Conservation (phyloP, 2,113 vertebrate species). For the Peromyscus californicus region DNA sequence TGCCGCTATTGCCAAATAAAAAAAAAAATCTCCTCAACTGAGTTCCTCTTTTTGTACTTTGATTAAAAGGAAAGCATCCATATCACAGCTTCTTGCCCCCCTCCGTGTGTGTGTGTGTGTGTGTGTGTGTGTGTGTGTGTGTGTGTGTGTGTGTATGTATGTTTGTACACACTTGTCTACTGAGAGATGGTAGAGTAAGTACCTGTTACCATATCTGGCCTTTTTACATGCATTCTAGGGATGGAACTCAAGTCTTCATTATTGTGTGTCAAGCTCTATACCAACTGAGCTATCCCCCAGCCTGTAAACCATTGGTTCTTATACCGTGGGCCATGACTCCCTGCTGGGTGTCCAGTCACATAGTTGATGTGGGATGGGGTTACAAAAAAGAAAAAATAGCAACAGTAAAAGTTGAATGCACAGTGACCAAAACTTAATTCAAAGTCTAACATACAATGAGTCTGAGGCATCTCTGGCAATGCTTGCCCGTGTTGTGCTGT, state of each 20-base stretch:
- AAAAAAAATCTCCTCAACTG: neutral
- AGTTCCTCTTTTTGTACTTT: neutral
- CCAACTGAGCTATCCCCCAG: neutral
- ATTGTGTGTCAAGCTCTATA: neutral
- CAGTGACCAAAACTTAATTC: neutral
- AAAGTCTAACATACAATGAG: neutral
- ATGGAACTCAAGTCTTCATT: no score
- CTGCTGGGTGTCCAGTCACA: neutral
- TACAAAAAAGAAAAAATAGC: neutral
- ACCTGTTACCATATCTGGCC: neutral
- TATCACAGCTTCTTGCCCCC: neutral
- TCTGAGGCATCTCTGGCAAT: neutral
- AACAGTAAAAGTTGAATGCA: neutral
- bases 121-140: neutral
- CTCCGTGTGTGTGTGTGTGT: neutral
- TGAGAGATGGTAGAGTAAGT: neutral
- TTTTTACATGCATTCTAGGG: neutral
- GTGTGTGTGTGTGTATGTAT: neutral
- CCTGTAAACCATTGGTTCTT: neutral
- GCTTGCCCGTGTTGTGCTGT: neutral
- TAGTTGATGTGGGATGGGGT: neutral
- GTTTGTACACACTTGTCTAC: no score
- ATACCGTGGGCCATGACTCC: neutral
- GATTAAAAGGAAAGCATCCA: neutral
- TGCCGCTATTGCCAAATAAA: neutral